A percentile compares a stretch with the other conserved stretches of the same genome.
phyloP scores from a whole-genome alignment of 2,888 invertebrate species.

The Drosophila greeni region DNA sequence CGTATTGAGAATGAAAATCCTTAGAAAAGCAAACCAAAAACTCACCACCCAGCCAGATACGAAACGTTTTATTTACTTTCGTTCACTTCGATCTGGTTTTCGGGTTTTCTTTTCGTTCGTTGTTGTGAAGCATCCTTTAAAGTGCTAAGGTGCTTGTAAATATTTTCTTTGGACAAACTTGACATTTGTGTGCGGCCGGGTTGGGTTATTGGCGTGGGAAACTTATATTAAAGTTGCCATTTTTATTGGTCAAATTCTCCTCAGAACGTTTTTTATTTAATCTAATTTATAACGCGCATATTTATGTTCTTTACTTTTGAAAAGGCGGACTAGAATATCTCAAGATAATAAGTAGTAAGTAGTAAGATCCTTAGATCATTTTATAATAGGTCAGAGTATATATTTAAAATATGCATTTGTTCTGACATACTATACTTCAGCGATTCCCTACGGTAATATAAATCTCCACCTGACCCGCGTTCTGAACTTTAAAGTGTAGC shows the following conservation, averaged over 20 bases:
- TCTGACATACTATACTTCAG: background rate
- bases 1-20: slow-evolving; percentile 52
- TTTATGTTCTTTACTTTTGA: background rate
- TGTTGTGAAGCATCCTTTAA: slow-evolving; percentile 55
- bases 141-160: slow-evolving; percentile 53
- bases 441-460: slow-evolving; percentile 13
- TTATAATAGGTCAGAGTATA: too few species aligned
- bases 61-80: slow-evolving; percentile 56
- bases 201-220: slow-evolving; percentile 12
- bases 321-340: background rate
- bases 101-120: slow-evolving; percentile 22
- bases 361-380: too few species aligned
- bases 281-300: background rate
- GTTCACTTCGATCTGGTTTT: slow-evolving; percentile 66
- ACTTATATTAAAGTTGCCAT: background rate
- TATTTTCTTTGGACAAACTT: slow-evolving; percentile 53
- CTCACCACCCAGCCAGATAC: slow-evolving; percentile 44
- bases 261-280: background rate
- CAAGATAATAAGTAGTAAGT: too few species aligned
- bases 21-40: slow-evolving; percentile 40
- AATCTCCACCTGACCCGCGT: slow-evolving; percentile 1
- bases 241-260: background rate
- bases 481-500: slow-evolving; percentile 18
- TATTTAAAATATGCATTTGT: background rate
- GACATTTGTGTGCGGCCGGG: slow-evolving; percentile 17